A percentile compares a stretch with the other conserved stretches of the same genome.
Conservation (phyloP, 2,888 invertebrate genomes). For the Trilocha varians region DNA sequence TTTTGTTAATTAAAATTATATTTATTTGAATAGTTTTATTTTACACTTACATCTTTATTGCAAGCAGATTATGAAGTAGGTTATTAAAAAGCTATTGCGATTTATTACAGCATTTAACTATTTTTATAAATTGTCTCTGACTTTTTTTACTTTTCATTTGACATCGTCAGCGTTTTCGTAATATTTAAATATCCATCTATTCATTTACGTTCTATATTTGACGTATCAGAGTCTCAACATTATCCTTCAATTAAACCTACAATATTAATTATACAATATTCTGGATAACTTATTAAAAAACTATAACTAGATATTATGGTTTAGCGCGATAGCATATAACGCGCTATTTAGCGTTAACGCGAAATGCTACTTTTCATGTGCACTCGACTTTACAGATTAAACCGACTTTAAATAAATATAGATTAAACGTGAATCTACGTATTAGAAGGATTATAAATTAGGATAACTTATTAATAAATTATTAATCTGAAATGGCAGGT, state of each 20-base stretch:
- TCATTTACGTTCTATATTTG: slow-evolving; percentile 34
- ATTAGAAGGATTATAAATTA: slow-evolving; percentile 7
- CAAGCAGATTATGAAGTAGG: too few species aligned
- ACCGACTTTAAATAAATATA: background rate
- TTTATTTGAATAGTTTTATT: too few species aligned
- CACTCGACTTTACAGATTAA: background rate
- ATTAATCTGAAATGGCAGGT: background rate
- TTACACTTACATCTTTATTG: too few species aligned
- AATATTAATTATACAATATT: slow-evolving; percentile 43
- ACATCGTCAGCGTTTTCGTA: slow-evolving; percentile 5
- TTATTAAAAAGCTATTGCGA: too few species aligned
- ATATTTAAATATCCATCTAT: slow-evolving; percentile 2
- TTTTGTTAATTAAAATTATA: slow-evolving; percentile 5
- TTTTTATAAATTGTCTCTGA: too few species aligned
- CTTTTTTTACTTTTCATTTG: too few species aligned
- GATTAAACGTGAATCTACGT: background rate
- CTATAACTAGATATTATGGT: slow-evolving; percentile 17
- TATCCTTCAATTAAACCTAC: slow-evolving; percentile 26
- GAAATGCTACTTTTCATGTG: background rate
- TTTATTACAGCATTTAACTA: too few species aligned
- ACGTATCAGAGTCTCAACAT: slow-evolving; percentile 37
- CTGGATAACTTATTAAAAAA: slow-evolving; percentile 69
- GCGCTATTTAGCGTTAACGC: background rate
- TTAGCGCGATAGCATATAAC: background rate
- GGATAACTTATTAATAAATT: slow-evolving; percentile 18